Conservation (phyloP, 2,888 invertebrate species). For the Conus canariensis region DNA sequence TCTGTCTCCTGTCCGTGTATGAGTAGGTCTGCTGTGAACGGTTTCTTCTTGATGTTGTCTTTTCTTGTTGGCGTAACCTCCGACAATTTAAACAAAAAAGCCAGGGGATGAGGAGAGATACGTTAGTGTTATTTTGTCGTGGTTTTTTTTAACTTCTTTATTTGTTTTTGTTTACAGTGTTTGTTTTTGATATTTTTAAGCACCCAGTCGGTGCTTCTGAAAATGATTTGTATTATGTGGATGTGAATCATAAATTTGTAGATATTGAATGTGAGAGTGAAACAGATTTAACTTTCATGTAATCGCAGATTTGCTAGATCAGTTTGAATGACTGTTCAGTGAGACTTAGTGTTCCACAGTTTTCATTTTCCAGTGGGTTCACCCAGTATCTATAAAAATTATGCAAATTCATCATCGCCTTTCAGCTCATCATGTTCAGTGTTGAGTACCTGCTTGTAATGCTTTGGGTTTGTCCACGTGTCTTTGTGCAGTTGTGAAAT, state of each 20-base stretch:
- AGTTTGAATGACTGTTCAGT: neutral
- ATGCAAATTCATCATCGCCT: neutral
- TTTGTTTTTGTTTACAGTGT: neutral
- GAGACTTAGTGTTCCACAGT: neutral
- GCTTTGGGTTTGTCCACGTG: neutral
- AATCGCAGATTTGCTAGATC: neutral
- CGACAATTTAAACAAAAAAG: too few species aligned
- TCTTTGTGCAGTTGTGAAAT: neutral
- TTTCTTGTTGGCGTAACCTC: neutral
- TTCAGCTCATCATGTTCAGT: neutral
- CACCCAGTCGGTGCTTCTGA: too few species aligned
- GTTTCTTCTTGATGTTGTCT: neutral
- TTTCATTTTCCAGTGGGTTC: neutral
- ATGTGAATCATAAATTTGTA: neutral
- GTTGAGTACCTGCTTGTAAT: neutral
- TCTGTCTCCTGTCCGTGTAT: neutral
- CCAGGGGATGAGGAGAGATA: too few species aligned
- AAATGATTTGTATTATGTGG: too few species aligned
- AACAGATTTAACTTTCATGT: conserved; percentile 3
- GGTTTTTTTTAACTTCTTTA: neutral
- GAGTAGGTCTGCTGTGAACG: neutral
- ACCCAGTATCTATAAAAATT: neutral
- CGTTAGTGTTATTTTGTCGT: neutral
- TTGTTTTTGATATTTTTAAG: neutral
- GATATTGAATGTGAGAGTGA: neutral